These are phyloP conservation scores for Clanis bilineata DNA, from an alignment of 2,888 invertebrate genomes.

Conservation along the genomic window DNA sequence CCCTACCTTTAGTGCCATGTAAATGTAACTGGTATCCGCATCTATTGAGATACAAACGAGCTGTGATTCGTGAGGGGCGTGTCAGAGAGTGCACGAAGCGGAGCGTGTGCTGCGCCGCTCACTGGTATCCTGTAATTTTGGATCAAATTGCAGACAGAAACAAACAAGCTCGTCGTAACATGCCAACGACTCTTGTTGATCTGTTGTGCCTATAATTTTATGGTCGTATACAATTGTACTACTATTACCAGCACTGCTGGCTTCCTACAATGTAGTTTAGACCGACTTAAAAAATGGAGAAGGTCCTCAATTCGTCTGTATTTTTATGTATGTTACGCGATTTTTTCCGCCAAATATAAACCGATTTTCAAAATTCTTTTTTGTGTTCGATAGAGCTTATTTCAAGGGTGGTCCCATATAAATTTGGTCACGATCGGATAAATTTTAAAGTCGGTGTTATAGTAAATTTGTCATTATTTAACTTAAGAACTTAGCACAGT, in stretches of 20 bases:
- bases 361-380: too few species aligned
- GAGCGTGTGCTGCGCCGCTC: conserved; percentile 18
- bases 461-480: too few species aligned
- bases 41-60: conserved; percentile 23
- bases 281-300: too few species aligned
- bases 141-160: conserved; percentile 44
- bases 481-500: too few species aligned
- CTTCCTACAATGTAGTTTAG: neutral
- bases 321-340: too few species aligned
- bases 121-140: conserved; percentile 41
- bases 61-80: conserved; percentile 31
- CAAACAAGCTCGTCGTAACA: conserved; percentile 38
- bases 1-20: neutral
- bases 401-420: too few species aligned
- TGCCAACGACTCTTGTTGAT: conserved; percentile 5
- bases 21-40: neutral
- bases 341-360: too few species aligned
- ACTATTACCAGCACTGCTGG: neutral
- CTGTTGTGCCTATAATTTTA: conserved; percentile 21
- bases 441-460: too few species aligned
- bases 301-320: too few species aligned
- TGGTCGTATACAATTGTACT: neutral
- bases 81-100: conserved; percentile 19
- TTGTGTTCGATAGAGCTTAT: too few species aligned
- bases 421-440: too few species aligned